Base-by-base conservation (phyloP, 2,113 vertebrate species). In the Phyllopteryx taeniolatus region DNA sequence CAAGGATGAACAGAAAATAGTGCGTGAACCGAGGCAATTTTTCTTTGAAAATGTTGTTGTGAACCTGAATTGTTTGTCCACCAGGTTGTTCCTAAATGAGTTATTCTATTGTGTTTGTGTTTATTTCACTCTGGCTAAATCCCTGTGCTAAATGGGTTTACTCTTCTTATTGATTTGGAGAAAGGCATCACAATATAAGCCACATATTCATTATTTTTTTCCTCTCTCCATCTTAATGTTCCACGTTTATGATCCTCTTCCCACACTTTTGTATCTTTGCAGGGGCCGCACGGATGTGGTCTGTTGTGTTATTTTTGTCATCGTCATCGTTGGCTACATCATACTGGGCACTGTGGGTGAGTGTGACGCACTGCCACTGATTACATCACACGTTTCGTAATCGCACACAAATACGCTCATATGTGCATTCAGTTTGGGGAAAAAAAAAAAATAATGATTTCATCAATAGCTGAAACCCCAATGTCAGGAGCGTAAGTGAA, bases 331-430 rank as follows among this genome's bases (percentile, higher is more conserved):
- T 33, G 93, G 94, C 83, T 99, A 99, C 93, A 94, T 97, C 76
- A 86, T 94, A 22, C 91, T 99, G 91, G 97, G 97, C 84, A 92
- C 96, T 10, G 79, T 95, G 67, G 97, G 97, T 99, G 91, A 99
- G 97, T 97, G 71, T 79, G 71, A 73, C 60, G 76, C 70, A 17
- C 81, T 82, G 59, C 77, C 20, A 47, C 64, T 42, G 56, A 69
- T 83, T 82, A 85, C 79, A 83, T 83, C 84, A 82, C 67, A 54
- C 67, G 11, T 79, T 75, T 72, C 22, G 60, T 79, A 61, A 76
- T 15, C 35, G 53, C 20, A 31, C 22, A 22, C 46, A 70, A 12
- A 27, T n/a, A 31, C 66, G 12, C 4, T 27, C 12, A 46, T 59
- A 51, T 51, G 49, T 46, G 44, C 8, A 53, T 20, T 66, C 64